phyloP scores from a whole-genome alignment of 2,888 invertebrate genomes.

The Papilio elwesi region DNA sequence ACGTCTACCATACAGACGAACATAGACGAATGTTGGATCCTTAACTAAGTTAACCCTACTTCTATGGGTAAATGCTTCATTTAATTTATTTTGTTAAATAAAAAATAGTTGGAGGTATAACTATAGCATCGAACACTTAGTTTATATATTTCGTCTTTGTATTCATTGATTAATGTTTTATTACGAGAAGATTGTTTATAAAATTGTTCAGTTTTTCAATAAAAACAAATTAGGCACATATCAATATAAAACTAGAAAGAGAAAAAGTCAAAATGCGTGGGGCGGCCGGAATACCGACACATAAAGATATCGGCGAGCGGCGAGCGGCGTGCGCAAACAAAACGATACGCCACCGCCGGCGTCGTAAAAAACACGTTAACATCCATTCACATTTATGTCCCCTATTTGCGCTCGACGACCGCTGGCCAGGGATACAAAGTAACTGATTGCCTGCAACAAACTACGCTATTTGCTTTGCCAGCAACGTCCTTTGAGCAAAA shows the following conservation, averaged over 20 bases:
- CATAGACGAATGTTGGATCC: too few relatives aligned
- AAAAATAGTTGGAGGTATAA: neutral
- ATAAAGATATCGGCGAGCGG: slow-evolving; percentile 76
- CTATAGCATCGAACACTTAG: too few relatives aligned
- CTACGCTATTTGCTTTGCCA: slow-evolving; percentile 59
- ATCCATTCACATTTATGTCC: slow-evolving; percentile 83
- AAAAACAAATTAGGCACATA: neutral
- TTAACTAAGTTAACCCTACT: too few relatives aligned
- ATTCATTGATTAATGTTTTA: too few relatives aligned
- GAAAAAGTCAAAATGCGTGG: slow-evolving; percentile 65
- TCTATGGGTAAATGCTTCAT: too few relatives aligned
- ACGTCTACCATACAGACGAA: too few relatives aligned
- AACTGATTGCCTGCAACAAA: slow-evolving; percentile 74
- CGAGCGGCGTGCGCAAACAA: slow-evolving; percentile 66
- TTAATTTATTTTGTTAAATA: too few relatives aligned
- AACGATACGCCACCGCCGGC: slow-evolving; percentile 78
- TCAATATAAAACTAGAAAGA: slow-evolving; percentile 37
- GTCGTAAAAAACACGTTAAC: slow-evolving; percentile 84
- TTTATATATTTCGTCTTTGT: too few relatives aligned
- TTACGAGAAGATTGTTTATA: too few relatives aligned
- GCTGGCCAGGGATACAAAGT: slow-evolving; percentile 72
- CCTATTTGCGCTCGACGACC: slow-evolving; percentile 74
- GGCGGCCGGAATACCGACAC: slow-evolving; percentile 58
- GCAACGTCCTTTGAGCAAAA: slow-evolving; percentile 36
- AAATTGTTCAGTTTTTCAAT: neutral